Evolutionary conservation across 2,113 vertebrate genomes (phyloP), one percentile per base, ranked within the genome.

Genomic region (Notarius quadriscutis): DNA sequence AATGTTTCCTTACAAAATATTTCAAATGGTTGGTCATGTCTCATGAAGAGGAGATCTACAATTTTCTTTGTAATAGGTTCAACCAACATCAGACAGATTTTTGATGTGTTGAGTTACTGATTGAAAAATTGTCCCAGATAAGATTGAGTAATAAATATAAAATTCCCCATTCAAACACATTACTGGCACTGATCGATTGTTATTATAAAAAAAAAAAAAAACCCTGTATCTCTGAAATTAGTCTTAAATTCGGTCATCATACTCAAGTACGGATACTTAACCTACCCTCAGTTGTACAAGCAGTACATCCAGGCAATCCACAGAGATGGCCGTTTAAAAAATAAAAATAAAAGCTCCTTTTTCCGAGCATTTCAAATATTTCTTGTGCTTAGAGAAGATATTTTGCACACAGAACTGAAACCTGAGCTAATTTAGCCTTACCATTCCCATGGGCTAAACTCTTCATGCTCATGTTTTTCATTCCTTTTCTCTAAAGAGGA

Each of bases 331-430:
- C 63, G 12, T 65, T 9, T 20, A 30, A 89, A 86, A 77, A 85
- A 53, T n/a, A 86, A 57, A 86, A 7, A 89, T 84, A 89, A 87
- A 88, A 90, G 89, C 88, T 89, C 87, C 89, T 89, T 91, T 89
- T 90, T 89, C 82, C 72, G 25, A 41, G 48, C 67, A 78, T 88
- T 85, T 87, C 63, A 20, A 87, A 85, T 85, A 87, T 81, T 90
- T 89, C 83, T 12, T 77, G 69, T 69, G 86, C 85, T 72, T 87
- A 87, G 85, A 86, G 83, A 71, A 84, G 17, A 22, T 53, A 80
- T 86, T 72, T 84, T 55, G 51, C 57, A 83, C 53, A 27, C 79
- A 86, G 62, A 88, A 88, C 67, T 78, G 34, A 77, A 79, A 74
- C 80, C 81, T 58, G 55, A 87, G 87, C 86, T 86, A 90, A 90